Evolutionary conservation across 2,888 invertebrate species (phyloP).

Genomic region (Leptinotarsa tumamoca): DNA sequence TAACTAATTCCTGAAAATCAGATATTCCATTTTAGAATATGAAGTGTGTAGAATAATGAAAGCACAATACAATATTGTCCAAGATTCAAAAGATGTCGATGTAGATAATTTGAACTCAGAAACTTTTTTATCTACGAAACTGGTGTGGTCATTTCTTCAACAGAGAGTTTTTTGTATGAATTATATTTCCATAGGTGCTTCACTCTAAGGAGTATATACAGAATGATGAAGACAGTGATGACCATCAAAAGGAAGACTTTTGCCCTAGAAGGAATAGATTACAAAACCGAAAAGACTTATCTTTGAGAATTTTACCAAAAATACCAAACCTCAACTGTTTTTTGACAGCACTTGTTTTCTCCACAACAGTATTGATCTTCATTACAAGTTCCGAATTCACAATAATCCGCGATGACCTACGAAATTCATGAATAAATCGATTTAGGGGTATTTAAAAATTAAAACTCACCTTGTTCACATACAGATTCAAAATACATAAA

Average conservation of each 20-base stretch:
- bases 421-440: slow-evolving; percentile 2
- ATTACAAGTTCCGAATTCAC: slow-evolving; percentile 60
- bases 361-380: slow-evolving; percentile 62
- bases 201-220: slow-evolving; percentile 48
- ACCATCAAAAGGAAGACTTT: slow-evolving; percentile 54
- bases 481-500: slow-evolving; percentile 2
- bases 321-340: slow-evolving; percentile 59
- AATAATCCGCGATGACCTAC: slow-evolving; percentile 55
- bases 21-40: no score
- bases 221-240: slow-evolving; percentile 51
- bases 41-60: neutral
- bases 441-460: neutral
- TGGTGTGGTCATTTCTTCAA: slow-evolving; percentile 36
- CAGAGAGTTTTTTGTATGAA: slow-evolving; percentile 21
- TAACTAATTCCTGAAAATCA: no score
- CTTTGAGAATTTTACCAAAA: slow-evolving; percentile 56
- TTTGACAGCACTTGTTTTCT: slow-evolving; percentile 61
- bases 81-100: neutral
- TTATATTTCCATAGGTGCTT: slow-evolving; percentile 32
- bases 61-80: neutral
- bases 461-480: slow-evolving; percentile 10
- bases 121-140: slow-evolving; percentile 2
- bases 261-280: slow-evolving; percentile 51
- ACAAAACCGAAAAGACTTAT: neutral
- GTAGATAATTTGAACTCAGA: neutral